A percentile compares a stretch with the other conserved stretches of the same genome.
Conservation (phyloP, 2,888 invertebrate genomes). For the Agrilus mali region DNA sequence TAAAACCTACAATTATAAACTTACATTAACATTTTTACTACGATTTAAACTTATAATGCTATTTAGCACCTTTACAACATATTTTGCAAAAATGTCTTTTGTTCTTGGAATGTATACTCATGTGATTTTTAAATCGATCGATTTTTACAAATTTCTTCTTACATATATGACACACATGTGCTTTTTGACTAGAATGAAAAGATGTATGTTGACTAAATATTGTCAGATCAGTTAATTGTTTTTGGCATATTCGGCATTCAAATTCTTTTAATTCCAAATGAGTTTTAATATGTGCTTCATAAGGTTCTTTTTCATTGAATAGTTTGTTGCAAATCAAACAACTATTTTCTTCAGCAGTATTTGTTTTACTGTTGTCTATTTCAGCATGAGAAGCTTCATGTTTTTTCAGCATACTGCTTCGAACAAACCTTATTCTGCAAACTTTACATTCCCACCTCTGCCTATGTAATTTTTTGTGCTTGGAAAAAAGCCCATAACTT, state of each 20-base stretch:
- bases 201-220: conserved; percentile 44
- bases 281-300: conserved; percentile 2
- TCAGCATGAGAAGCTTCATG: conserved; percentile 19
- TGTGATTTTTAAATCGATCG: no score
- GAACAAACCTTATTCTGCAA: conserved; percentile 25
- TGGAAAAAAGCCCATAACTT: conserved; percentile 22
- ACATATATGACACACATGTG: conserved; percentile 45
- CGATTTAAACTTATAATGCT: neutral
- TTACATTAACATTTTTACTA: no score
- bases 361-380: no score
- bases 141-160: conserved; percentile 21
- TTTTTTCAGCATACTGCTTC: conserved; percentile 24
- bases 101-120: no score
- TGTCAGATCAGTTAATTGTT: conserved; percentile 38
- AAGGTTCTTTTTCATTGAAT: conserved; percentile 8
- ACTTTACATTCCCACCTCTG: conserved; percentile 23
- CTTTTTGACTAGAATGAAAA: conserved; percentile 43
- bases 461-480: conserved; percentile 16
- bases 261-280: conserved; percentile 15
- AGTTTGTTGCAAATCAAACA: conserved; percentile 8
- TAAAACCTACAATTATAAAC: conserved; percentile 27
- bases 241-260: conserved; percentile 41
- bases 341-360: no score
- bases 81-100: no score
- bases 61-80: no score